Conservation (phyloP, 2,797 vertebrate genomes). For the Trichosurus vulpecula region DNA sequence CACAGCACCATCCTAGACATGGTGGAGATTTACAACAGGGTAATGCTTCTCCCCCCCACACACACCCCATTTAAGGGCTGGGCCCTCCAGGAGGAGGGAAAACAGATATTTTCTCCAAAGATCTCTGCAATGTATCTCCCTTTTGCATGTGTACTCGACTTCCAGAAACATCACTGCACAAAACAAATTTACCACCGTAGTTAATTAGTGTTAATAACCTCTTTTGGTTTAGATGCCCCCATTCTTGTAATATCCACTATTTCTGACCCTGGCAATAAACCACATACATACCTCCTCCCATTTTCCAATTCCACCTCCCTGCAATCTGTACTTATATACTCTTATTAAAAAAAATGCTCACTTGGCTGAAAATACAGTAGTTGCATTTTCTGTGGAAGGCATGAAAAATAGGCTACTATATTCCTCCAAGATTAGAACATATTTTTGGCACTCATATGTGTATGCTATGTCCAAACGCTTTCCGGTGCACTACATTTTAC, state of each 20-base stretch:
- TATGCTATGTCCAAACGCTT: constrained; percentile 13
- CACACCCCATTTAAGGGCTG: constrained; percentile 15
- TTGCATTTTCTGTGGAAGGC: constrained; percentile 24
- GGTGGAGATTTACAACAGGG: not conserved
- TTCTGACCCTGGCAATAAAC: constrained; percentile 34
- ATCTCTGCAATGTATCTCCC: not conserved
- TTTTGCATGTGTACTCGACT: constrained; percentile 8
- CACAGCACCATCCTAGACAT: not conserved
- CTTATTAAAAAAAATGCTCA: constrained; percentile 10
- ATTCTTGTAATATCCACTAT: constrained; percentile 18
- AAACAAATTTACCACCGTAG: not conserved
- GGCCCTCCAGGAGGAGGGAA: not conserved
- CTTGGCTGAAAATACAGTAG: constrained; percentile 1
- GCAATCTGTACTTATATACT: not conserved
- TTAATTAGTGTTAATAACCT: constrained; percentile 28
- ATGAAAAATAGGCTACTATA: not conserved
- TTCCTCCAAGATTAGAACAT: constrained; percentile 9
- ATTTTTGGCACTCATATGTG: constrained; percentile 26
- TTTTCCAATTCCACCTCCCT: not conserved
- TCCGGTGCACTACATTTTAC: constrained; percentile 1
- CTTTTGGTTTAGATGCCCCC: not conserved
- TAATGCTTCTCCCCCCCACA: not conserved
- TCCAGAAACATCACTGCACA: not conserved
- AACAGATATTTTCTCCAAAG: constrained; percentile 9
- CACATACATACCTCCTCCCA: not conserved